These are phyloP conservation scores for Leptinotarsa defecta DNA, from an alignment of 1,140 invertebrate genomes.

Conservation along the genomic window DNA sequence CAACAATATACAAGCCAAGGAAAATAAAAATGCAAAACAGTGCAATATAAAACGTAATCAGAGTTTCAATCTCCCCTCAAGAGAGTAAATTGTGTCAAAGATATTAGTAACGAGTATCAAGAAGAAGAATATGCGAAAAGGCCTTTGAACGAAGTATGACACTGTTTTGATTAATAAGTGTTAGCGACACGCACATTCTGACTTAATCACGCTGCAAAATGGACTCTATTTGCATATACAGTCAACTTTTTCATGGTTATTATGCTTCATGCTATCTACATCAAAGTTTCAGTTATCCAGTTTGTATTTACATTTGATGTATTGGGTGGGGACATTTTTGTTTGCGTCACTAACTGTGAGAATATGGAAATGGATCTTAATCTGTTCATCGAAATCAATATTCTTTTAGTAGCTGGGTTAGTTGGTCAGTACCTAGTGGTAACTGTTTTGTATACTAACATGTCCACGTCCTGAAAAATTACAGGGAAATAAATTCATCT, in stretches of 20 bases:
- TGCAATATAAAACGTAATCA: slow-evolving; percentile 49
- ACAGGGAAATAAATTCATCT: neutral
- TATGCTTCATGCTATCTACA: slow-evolving; percentile 18
- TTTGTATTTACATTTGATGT: neutral
- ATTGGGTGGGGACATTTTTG: slow-evolving; percentile 7
- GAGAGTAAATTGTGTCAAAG: slow-evolving; percentile 46
- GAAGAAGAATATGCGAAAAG: slow-evolving; percentile 40
- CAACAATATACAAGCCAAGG: slow-evolving; percentile 32
- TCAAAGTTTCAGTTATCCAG: slow-evolving; percentile 1
- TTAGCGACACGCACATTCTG: slow-evolving; percentile 51
- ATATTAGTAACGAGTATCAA: slow-evolving; percentile 45
- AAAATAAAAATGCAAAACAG: slow-evolving; percentile 52
- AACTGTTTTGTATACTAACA: no score
- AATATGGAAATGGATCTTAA: neutral
- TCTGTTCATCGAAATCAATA: neutral
- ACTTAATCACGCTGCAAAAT: slow-evolving; percentile 52
- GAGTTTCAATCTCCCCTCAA: slow-evolving; percentile 49
- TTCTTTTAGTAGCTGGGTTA: neutral
- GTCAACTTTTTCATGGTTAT: slow-evolving; percentile 43
- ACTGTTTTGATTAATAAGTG: slow-evolving; percentile 52
- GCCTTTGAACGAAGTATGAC: slow-evolving; percentile 35
- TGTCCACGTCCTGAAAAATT: no score
- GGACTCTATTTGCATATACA: slow-evolving; percentile 46
- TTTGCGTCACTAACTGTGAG: neutral
- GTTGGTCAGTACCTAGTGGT: neutral